Percentiles rank a stretch among this genome's conserved stretches.
These are phyloP conservation scores for Sebastiscus albofasciatus DNA, from an alignment of 2,797 vertebrate genomes.

Conservation along the genomic window DNA sequence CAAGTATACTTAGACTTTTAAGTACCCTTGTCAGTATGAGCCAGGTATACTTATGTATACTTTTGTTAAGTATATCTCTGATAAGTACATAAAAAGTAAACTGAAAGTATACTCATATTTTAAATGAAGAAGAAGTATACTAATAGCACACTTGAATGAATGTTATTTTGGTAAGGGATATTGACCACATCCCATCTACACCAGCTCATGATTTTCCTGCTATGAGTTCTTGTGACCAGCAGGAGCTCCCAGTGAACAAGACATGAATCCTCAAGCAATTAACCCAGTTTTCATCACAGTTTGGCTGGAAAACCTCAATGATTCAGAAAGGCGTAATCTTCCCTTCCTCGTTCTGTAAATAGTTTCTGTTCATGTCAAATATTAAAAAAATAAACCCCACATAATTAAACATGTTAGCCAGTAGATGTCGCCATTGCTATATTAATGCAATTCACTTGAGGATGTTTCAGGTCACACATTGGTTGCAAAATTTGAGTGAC, in stretches of 20 bases:
- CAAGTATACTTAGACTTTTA: too few relatives aligned
- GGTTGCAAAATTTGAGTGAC: background rate
- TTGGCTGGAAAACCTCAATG: background rate
- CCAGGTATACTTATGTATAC: too few relatives aligned
- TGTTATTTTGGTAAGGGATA: too few relatives aligned
- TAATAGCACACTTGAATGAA: too few relatives aligned
- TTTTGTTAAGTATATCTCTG: too few relatives aligned
- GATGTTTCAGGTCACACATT: background rate
- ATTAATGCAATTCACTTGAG: background rate
- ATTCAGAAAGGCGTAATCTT: background rate
- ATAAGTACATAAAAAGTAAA: too few relatives aligned
- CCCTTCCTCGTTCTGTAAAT: background rate
- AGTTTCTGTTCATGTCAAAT: background rate
- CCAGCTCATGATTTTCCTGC: background rate
- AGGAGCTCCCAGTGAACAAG: background rate
- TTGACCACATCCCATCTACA: too few relatives aligned
- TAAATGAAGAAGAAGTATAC: too few relatives aligned
- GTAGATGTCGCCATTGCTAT: slow-evolving; percentile 53
- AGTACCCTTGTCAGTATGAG: too few relatives aligned
- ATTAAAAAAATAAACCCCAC: background rate
- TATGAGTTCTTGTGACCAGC: background rate
- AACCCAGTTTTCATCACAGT: background rate
- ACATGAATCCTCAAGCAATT: background rate
- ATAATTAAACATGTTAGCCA: slow-evolving; percentile 2
- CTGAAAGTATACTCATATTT: too few relatives aligned